phyloP scores from a whole-genome alignment of 2,113 vertebrate species.

The Colistium nudipinnis region DNA sequence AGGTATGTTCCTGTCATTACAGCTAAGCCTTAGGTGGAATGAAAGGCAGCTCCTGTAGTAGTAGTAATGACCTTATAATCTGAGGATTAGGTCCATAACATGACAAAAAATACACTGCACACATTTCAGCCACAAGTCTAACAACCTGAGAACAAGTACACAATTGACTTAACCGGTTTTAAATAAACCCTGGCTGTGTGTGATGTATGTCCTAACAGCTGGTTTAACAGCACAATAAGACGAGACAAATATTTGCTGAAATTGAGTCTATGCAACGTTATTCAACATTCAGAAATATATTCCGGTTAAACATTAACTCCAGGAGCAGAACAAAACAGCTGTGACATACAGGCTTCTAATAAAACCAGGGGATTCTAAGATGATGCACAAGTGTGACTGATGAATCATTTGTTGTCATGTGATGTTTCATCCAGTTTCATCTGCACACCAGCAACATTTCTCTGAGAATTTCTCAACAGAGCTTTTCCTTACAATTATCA shows the following conservation, averaged over 20 bases:
- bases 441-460: too few species aligned
- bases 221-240: not conserved
- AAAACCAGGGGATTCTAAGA: not conserved
- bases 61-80: too few species aligned
- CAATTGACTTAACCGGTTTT: conserved; percentile 15
- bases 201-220: not conserved
- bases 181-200: not conserved
- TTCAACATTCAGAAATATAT: conserved; percentile 1
- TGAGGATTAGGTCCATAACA: too few species aligned
- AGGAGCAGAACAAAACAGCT: not conserved
- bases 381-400: not conserved
- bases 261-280: accelerated
- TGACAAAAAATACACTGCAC: not conserved
- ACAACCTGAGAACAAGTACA: not conserved
- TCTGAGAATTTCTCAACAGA: too few species aligned
- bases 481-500: not conserved
- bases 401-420: not conserved
- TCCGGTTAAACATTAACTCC: conserved; percentile 14
- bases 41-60: too few species aligned
- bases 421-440: not conserved
- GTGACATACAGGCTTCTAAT: not conserved
- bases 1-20: not conserved
- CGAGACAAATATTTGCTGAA: conserved; percentile 44
- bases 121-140: not conserved
- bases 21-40: not conserved